Evolutionary conservation across 2,888 invertebrate species (phyloP).

Genomic region (Diadegma fenestrale): DNA sequence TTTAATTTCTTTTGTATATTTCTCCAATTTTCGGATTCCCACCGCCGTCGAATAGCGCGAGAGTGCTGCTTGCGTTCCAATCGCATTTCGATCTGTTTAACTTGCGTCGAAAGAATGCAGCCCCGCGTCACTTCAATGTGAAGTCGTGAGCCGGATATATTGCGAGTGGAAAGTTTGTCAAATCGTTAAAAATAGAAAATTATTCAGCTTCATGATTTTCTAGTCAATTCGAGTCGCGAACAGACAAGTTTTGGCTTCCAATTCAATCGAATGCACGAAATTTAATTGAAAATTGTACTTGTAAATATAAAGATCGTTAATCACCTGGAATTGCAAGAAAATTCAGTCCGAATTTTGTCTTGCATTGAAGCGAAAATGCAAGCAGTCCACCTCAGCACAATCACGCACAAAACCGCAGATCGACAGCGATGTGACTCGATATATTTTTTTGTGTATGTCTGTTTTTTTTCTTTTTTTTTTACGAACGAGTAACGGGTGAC

Average conservation of each 20-base stretch:
- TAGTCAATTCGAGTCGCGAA: neutral
- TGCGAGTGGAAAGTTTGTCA: neutral
- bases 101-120: slow-evolving; percentile 48
- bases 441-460: slow-evolving; percentile 14
- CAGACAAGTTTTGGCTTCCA: neutral
- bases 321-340: neutral
- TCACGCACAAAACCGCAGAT: slow-evolving; percentile 21
- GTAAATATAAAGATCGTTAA: neutral
- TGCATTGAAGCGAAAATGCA: neutral
- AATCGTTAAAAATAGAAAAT: slow-evolving; percentile 27
- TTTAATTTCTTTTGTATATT: slow-evolving; percentile 26
- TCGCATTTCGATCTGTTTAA: slow-evolving; percentile 1
- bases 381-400: neutral
- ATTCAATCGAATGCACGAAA: neutral
- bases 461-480: slow-evolving; percentile 35
- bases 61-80: slow-evolving; percentile 20
- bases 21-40: slow-evolving; percentile 18
- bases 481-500: slow-evolving; percentile 78
- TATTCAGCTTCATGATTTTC: neutral
- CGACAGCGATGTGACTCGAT: slow-evolving; percentile 34
- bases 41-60: slow-evolving; percentile 30
- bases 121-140: slow-evolving; percentile 51
- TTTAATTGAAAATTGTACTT: neutral
- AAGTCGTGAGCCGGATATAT: neutral
- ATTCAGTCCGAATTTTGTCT: neutral